These are phyloP conservation scores for Lathronympha strigana DNA, from an alignment of 2,888 invertebrate species.

Conservation along the genomic window DNA sequence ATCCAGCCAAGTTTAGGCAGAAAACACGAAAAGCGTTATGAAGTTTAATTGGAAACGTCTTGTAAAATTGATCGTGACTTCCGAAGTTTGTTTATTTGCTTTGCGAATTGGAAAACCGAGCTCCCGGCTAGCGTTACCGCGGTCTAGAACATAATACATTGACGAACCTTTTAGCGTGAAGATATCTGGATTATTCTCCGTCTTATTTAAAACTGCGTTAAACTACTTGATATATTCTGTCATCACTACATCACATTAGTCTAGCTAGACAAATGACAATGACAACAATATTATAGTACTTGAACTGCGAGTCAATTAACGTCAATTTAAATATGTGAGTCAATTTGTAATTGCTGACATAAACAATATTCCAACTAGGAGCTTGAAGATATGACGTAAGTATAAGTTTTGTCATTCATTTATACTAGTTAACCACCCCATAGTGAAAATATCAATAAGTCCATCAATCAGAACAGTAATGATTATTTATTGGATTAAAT, in stretches of 20 bases:
- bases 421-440: too few relatives aligned
- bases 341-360: background rate
- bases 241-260: too few relatives aligned
- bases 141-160: conserved; percentile 45
- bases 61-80: conserved; percentile 70
- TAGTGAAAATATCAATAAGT: too few relatives aligned
- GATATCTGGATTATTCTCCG: background rate
- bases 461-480: too few relatives aligned
- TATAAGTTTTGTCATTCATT: background rate
- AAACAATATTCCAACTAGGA: background rate
- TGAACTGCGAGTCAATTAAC: conserved; percentile 3
- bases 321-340: background rate
- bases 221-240: background rate
- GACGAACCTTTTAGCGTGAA: conserved; percentile 17
- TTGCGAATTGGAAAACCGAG: conserved; percentile 58
- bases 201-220: background rate
- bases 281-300: background rate
- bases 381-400: background rate
- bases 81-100: conserved; percentile 70
- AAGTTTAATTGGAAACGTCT: conserved; percentile 81
- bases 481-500: too few relatives aligned
- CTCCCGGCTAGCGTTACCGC: conserved; percentile 55
- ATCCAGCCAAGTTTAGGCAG: conserved; percentile 31
- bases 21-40: conserved; percentile 50
- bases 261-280: background rate